Evolutionary conservation across 1,140 invertebrate genomes (phyloP).

Genomic region (Probaryconus sp.): DNA sequence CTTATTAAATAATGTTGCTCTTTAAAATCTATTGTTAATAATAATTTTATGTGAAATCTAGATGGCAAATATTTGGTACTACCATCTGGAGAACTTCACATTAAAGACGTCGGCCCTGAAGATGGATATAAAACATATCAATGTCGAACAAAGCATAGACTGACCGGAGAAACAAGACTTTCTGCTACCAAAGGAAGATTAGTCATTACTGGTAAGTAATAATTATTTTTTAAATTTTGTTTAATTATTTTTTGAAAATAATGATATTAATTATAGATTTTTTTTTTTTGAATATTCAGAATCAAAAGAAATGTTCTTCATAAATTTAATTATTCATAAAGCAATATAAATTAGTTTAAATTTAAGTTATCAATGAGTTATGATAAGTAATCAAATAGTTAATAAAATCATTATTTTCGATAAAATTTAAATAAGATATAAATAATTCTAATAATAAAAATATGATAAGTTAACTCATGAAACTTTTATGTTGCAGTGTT

Average conservation of each 20-base stretch:
- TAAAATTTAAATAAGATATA: no score
- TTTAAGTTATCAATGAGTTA: no score
- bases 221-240: neutral
- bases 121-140: conserved; percentile 96
- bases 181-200: conserved; percentile 95
- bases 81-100: conserved; percentile 95
- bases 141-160: conserved; percentile 94
- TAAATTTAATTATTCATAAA: no score
- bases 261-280: conserved; percentile 53
- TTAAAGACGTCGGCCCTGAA: conserved; percentile 93
- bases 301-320: no score
- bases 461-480: no score
- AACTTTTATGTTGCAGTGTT: no score
- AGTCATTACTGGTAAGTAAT: conserved; percentile 92
- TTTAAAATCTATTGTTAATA: conserved; percentile 5
- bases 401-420: no score
- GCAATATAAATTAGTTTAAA: no score
- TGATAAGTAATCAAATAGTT: no score
- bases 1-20: conserved; percentile 8
- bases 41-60: conserved; percentile 70
- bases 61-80: conserved; percentile 96
- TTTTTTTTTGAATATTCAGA: no score
- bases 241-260: conserved; percentile 18
- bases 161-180: conserved; percentile 94
- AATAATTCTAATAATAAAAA: no score